Base-by-base conservation (phyloP, 2,888 invertebrate genomes). In the Cephus spinipes region DNA sequence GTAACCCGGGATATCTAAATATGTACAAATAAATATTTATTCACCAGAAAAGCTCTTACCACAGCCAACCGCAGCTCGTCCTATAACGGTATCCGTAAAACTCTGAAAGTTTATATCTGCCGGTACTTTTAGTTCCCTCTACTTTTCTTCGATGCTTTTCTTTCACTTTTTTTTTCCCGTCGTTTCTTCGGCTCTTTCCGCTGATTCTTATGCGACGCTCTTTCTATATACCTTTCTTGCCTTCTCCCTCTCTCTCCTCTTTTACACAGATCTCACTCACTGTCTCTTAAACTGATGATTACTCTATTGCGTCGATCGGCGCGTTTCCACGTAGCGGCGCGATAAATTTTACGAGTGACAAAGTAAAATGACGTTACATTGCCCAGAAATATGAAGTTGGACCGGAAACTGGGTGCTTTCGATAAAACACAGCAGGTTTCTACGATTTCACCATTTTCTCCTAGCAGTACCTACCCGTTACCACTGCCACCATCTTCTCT, bases 351-450 rank as follows among this genome's bases (percentile, higher is more conserved):
- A 34, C 35, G 35, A n/a, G 11, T 36, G 36, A 36, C 74, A 11
- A 74, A 74, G 74, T 55, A 23, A 2, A 9, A 23, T 55, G 55
- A 55, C 55, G 1, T 15, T 55, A 34, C 74, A 35, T 74, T 35
- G 12, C 1, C 23, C 23, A 31, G 35, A 35, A 74, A 74, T 36
- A 36, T 36, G 74, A 36, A 74, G n/a, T 74, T 11, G 23, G 35
- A 33, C 35, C 31, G 12, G 35, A 30, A 74, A 32, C n/a, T 74
- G 35, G 33, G 11, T 33, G n/a, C 23, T 77, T 79, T 77, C 79
- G 80, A 80, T 81, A 79, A 80, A 80, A 79, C 78, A 79, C 79
- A 81, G 76, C 79, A 74, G 78, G 71, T 71, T 31, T 12, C 15
- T 55, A 55, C 23, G 23, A 55, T 55, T 55, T 55, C 40, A 55